Evolutionary conservation across 2,888 invertebrate species (phyloP).

Genomic region (Catocala sponsa): DNA sequence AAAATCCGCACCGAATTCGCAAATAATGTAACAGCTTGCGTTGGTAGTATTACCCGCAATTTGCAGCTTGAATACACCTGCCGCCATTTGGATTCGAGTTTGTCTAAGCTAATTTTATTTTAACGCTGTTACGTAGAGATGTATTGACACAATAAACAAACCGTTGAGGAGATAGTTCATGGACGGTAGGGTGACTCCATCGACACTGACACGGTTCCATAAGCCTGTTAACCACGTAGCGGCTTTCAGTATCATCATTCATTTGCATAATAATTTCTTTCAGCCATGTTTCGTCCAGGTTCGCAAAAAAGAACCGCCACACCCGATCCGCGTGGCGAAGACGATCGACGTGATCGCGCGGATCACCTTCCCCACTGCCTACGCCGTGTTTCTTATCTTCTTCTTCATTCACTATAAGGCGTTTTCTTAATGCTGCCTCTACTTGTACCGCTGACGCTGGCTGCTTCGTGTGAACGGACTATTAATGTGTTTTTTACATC

Average conservation of each 20-base stretch:
- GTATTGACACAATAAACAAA: not conserved
- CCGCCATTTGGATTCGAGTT: constrained; percentile 19
- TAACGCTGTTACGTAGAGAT: constrained; percentile 24
- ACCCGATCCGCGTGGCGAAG: constrained; percentile 97
- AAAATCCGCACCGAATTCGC: constrained; percentile 16
- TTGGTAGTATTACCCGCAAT: constrained; percentile 1
- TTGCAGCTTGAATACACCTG: constrained; percentile 17
- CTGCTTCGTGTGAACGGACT: constrained; percentile 71
- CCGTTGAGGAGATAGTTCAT: constrained; percentile 17
- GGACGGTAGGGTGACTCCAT: constrained; percentile 17
- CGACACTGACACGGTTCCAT: constrained; percentile 34
- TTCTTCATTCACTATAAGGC: constrained; percentile 98
- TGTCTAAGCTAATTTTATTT: constrained; percentile 30
- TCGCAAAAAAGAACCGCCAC: constrained; percentile 96
- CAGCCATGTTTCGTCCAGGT: constrained; percentile 95
- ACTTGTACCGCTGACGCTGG: constrained; percentile 59
- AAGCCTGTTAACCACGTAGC: constrained; percentile 59
- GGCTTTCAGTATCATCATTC: constrained; percentile 75
- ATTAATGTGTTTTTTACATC: constrained; percentile 65
- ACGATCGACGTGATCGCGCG: constrained; percentile 98
- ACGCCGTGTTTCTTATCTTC: constrained; percentile 97
- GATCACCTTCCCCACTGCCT: constrained; percentile 97
- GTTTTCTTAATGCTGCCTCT: constrained; percentile 89
- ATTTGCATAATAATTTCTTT: constrained; percentile 82
- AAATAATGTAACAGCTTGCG: constrained; percentile 24